These are phyloP conservation scores for Orestias chungarensis DNA, from an alignment of 2,797 vertebrate species.

Conservation along the genomic window DNA sequence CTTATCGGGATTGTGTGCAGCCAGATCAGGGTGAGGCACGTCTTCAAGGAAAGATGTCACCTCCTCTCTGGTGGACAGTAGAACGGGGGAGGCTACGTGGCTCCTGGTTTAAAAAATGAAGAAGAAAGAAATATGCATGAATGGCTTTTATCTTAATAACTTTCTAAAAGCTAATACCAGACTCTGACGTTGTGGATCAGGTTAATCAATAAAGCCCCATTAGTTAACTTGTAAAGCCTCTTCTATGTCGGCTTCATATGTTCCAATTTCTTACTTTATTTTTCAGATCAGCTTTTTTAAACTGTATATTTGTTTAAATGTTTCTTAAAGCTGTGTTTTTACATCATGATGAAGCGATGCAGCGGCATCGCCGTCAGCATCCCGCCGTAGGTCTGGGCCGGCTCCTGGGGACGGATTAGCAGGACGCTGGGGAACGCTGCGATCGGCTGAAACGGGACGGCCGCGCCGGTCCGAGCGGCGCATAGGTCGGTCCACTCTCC, in stretches of 20 bases:
- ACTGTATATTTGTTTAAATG: not conserved
- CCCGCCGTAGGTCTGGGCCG: constrained; percentile 77
- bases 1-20: constrained; percentile 44
- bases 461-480: constrained; percentile 67
- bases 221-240: not conserved
- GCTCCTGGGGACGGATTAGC: constrained; percentile 74
- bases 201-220: not conserved
- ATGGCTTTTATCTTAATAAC: not conserved
- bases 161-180: not conserved
- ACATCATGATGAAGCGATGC: constrained; percentile 87
- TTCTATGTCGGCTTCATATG: not conserved
- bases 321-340: constrained; percentile 59
- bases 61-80: constrained; percentile 79
- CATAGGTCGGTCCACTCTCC: constrained; percentile 90
- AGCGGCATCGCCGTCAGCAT: constrained; percentile 86
- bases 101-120: constrained; percentile 64
- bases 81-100: constrained; percentile 71
- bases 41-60: constrained; percentile 85
- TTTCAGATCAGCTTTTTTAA: not conserved
- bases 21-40: constrained; percentile 54
- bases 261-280: not conserved
- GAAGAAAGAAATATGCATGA: not conserved
- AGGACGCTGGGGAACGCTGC: constrained; percentile 84
- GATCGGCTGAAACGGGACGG: constrained; percentile 72
- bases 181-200: too few relatives aligned